phyloP scores from a whole-genome alignment of 2,113 vertebrate species.

The Mionectes macconnelli region DNA sequence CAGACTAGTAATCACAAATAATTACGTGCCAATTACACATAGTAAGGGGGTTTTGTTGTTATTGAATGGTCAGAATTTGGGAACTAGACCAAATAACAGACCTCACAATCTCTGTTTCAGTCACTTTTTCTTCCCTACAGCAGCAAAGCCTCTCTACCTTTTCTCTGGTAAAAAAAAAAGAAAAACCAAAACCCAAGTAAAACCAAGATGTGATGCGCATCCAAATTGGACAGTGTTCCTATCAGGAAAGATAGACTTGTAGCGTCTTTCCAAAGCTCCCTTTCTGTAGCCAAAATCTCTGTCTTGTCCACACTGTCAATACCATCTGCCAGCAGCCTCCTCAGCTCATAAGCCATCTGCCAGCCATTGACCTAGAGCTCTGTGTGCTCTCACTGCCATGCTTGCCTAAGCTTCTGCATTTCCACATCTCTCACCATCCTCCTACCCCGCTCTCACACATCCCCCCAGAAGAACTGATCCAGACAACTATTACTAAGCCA shows the following conservation, averaged over 20 bases:
- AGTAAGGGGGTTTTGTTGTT: slow-evolving; percentile 52
- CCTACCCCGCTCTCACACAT: slow-evolving; percentile 53
- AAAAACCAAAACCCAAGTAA: not conserved
- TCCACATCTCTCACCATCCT: slow-evolving; percentile 43
- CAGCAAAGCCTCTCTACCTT: slow-evolving; percentile 3
- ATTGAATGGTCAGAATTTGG: slow-evolving; percentile 48
- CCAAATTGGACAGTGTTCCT: slow-evolving; percentile 17
- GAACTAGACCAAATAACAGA: slow-evolving; percentile 49
- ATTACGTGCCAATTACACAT: slow-evolving; percentile 60
- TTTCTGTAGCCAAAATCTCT: slow-evolving; percentile 65
- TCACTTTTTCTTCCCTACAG: not conserved
- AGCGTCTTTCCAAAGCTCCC: slow-evolving; percentile 62
- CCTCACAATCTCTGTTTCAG: slow-evolving; percentile 19
- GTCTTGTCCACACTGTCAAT: slow-evolving; percentile 76
- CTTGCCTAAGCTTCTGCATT: slow-evolving; percentile 43
- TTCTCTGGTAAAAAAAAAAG: not conserved
- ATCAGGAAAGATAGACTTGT: slow-evolving; percentile 56
- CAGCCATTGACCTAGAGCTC: slow-evolving; percentile 73
- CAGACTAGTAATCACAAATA: slow-evolving; percentile 69
- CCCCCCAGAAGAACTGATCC: slow-evolving; percentile 39
- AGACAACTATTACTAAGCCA: slow-evolving; percentile 34
- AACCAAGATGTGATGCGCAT: slow-evolving; percentile 32
- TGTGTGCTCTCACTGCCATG: slow-evolving; percentile 55
- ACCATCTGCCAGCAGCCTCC: slow-evolving; percentile 75
- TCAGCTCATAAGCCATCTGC: slow-evolving; percentile 76